Conservation (phyloP, 2,113 vertebrate species). For the Calcarius ornatus region DNA sequence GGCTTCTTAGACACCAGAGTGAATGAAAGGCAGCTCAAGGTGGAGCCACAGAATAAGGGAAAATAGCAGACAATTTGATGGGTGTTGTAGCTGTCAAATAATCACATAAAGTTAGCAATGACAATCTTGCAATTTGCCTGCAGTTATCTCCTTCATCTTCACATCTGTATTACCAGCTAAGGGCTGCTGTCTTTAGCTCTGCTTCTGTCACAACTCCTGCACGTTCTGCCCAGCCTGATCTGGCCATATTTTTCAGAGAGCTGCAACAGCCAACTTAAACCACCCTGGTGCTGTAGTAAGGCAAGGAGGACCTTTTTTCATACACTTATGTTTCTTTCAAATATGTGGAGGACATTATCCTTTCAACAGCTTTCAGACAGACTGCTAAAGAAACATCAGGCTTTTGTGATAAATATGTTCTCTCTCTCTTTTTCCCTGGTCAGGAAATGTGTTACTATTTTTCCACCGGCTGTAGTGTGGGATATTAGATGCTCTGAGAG, state of each 20-base stretch:
- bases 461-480: background rate
- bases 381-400: background rate
- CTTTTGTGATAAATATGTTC: background rate
- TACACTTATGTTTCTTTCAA: background rate
- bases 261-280: background rate
- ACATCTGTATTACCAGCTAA: background rate
- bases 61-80: background rate
- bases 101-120: background rate
- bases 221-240: background rate
- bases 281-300: background rate
- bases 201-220: background rate
- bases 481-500: constrained; percentile 31
- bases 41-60: background rate
- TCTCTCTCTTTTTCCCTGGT: background rate
- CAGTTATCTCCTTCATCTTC: background rate
- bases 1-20: background rate
- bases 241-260: background rate
- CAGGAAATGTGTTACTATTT: constrained; percentile 19
- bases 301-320: background rate
- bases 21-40: background rate
- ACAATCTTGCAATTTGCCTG: background rate
- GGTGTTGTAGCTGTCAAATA: background rate
- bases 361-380: constrained; percentile 25
- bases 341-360: background rate
- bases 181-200: background rate